Base-by-base conservation (phyloP, 2,797 vertebrate genomes). In the Pangasius krempfi region DNA sequence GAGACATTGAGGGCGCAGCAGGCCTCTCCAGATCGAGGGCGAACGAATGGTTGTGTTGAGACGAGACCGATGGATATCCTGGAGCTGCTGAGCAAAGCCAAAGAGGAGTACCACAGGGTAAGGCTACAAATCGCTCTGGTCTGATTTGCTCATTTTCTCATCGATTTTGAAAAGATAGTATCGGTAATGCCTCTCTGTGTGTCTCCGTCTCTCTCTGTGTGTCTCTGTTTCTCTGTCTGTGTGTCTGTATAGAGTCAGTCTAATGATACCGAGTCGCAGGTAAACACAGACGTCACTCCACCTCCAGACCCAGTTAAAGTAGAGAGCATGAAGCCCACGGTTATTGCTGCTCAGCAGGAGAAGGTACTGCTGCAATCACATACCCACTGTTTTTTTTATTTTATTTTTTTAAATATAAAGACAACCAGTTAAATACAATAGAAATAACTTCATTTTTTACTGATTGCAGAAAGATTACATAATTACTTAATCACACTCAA, bases 1-100 rank as follows among this genome's bases (percentile, higher is more conserved):
- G 98, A 99, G 94, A 96, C 97, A 18, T 95, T 97, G 72, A 95
- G 96, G 80, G 97, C 97, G 0, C 97, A 96, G 91, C 96, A 96
- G 88, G 90, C 92, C 54, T 96, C 96, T 7, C 97, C 96, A 27
- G 97, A 97, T 86, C 95, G 96, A 91, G 94, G 93, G 90, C 96
- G 94, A 90, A 94, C 96, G 86, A 99, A 98, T 30, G 97, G 97
- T 56, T 96, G 96, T 20, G 91, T 92, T 87, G 96, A 97, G 88
- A 95, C 96, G 14, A 95, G 95, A 73, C 94, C 97, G 64, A 97
- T 98, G 44, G 98, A 99, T 93, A 99, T 99, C 94, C 93, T 99
- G 92, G 97, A 99, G 92, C 97, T 99, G 92, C 98, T 99, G 56
- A 98, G 97, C 94, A 98, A 98, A 95, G 98, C 99, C 90, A 99